phyloP scores from a whole-genome alignment of 2,888 invertebrate genomes.

The Mycogona germanica region DNA sequence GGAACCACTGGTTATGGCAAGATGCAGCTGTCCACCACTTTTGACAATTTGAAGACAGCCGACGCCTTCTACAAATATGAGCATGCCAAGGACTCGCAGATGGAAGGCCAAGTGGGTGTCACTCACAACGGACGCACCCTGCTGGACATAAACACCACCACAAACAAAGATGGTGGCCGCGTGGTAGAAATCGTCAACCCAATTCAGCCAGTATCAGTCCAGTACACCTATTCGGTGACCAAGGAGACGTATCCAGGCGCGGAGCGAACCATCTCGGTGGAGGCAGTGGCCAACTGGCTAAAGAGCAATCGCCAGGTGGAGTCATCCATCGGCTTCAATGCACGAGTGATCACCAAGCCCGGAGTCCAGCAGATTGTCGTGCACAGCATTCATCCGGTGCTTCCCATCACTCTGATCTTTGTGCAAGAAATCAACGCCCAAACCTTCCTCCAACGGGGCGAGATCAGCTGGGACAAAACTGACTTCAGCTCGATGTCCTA shows the following conservation, averaged over 20 bases:
- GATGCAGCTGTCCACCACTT: slow-evolving; percentile 21
- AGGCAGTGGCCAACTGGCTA: too few relatives aligned
- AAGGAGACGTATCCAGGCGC: too few relatives aligned
- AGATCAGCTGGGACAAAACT: slow-evolving; percentile 23
- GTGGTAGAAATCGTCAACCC: slow-evolving; percentile 27
- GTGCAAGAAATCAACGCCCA: slow-evolving; percentile 19
- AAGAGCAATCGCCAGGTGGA: slow-evolving; percentile 23
- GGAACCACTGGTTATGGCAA: slow-evolving; percentile 5
- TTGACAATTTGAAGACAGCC: slow-evolving; percentile 17
- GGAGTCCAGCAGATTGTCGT: slow-evolving; percentile 19
- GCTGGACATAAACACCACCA: slow-evolving; percentile 9
- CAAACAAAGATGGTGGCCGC: slow-evolving; percentile 10
- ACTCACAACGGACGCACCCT: slow-evolving; percentile 19
- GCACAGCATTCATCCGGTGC: slow-evolving; percentile 22
- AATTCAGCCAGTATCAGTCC: slow-evolving; percentile 26
- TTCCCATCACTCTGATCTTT: slow-evolving; percentile 22
- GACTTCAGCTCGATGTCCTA: background rate
- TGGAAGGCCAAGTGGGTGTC: slow-evolving; percentile 14
- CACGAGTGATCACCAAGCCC: slow-evolving; percentile 16
- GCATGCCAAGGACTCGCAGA: slow-evolving; percentile 9
- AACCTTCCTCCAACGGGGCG: slow-evolving; percentile 23
- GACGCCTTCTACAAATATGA: slow-evolving; percentile 12
- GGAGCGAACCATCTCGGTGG: too few relatives aligned
- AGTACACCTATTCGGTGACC: slow-evolving; percentile 23
- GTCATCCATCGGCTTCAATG: slow-evolving; percentile 25